Evolutionary conservation across 2,113 vertebrate genomes (phyloP), one percentile per base, ranked within the genome.

Genomic region (Neotragus moschatus): DNA sequence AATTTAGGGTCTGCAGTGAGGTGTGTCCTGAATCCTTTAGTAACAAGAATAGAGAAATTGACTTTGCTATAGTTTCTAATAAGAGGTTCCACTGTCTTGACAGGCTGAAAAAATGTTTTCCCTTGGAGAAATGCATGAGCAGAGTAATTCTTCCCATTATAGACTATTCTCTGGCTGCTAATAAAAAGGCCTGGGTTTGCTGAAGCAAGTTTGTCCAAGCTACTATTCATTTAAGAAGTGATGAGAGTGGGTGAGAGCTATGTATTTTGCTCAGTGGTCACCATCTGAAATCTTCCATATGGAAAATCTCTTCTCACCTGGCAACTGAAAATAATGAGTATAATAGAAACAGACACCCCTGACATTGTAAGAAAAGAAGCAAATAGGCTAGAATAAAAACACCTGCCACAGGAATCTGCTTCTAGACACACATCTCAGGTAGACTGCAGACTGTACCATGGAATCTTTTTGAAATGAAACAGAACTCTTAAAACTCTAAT

Each of bases 161-260:
- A 88, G 56, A 61, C 63, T 36, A 33, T 87, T 82, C 81, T 94
- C 90, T 49, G 80, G 70, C 73, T 96, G 85, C 39, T 93, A 63
- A 93, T 82, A 84, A 96, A 96, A 96, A 90, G 75, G n/a, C n/a
- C 55, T 73, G 49, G 91, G 17, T 96, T 47, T 56, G 80, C 47
- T 66, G 21, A 88, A 81, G 73, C 30, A 53, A 91, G 39, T 86
- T 95, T 94, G 81, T 91, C 79, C 25, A 45, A 43, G 60, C 45
- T 43, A 55, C 60, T 87, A 15, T 82, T 87, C 92, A 73, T 61
- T 95, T 47, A 55, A 66, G 63, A 87, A 81, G 88, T 13, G 86
- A 73, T 15, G 70, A 73, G 61, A 28, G 30, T 7, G 25, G 30
- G 11, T 2, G 25, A 70, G 47, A 49, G 13, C 21, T 30, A 5